phyloP scores from a whole-genome alignment of 2,888 invertebrate species.

The Julus scanicus region DNA sequence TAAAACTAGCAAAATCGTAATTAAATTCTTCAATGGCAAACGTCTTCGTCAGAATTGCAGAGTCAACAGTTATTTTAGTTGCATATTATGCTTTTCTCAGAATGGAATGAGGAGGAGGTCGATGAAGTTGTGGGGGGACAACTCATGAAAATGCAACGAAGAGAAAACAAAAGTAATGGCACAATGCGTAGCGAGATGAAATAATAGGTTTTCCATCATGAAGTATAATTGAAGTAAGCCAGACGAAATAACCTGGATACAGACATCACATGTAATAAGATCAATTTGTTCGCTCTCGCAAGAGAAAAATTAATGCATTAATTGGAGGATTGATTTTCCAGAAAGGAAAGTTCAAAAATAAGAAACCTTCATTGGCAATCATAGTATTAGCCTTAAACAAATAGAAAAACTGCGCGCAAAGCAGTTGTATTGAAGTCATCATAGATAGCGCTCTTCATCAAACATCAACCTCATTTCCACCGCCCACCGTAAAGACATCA shows the following conservation, averaged over 20 bases:
- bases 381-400: no score
- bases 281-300: constrained; percentile 27
- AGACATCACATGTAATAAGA: background rate
- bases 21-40: background rate
- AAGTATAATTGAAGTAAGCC: constrained; percentile 29
- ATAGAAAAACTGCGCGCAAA: no score
- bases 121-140: background rate
- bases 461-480: no score
- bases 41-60: background rate
- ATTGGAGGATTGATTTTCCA: constrained; percentile 17
- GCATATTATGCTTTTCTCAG: constrained; percentile 10
- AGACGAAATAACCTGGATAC: constrained; percentile 18
- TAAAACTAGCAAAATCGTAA: constrained; percentile 1
- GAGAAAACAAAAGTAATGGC: constrained; percentile 30
- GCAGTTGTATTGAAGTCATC: no score
- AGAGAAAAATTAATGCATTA: constrained; percentile 30
- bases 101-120: background rate
- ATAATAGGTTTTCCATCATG: constrained; percentile 29
- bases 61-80: background rate
- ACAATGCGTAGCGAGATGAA: constrained; percentile 12
- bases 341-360: background rate
- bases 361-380: background rate
- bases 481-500: no score
- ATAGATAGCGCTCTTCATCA: no score
- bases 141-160: constrained; percentile 13